These are phyloP conservation scores for Charadrius vociferus DNA, from an alignment of 2,113 vertebrate species.

Conservation along the genomic window DNA sequence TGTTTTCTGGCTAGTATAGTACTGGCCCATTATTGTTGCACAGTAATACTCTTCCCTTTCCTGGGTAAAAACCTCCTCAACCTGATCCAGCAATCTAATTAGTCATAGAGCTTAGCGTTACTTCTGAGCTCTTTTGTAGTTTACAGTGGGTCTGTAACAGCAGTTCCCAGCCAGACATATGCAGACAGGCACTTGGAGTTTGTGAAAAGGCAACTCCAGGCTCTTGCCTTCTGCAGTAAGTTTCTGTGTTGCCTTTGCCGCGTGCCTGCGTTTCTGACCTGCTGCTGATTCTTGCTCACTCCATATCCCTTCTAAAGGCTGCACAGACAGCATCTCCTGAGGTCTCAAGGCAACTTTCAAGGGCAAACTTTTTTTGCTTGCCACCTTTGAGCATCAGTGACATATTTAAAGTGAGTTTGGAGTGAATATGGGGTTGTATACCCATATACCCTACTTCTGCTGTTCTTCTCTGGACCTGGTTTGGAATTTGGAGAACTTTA, in stretches of 20 bases:
- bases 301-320: neutral
- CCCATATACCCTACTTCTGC: no score
- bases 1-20: neutral
- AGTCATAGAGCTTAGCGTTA: neutral
- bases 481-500: neutral
- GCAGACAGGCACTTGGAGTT: neutral
- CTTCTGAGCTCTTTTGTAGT: neutral
- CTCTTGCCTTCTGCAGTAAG: neutral
- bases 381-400: neutral
- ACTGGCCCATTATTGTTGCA: neutral
- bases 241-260: neutral
- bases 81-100: neutral
- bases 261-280: accelerated
- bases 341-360: neutral
- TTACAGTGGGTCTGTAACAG: neutral
- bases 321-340: neutral
- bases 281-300: neutral
- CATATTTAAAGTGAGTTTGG: neutral
- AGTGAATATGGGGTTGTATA: neutral
- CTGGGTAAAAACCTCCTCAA: no score
- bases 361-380: neutral
- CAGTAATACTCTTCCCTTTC: neutral
- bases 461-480: neutral
- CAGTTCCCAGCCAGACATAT: neutral
- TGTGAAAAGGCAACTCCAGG: neutral